A percentile compares a stretch with the other conserved stretches of the same genome.
These are phyloP conservation scores for Pyrochroa serraticornis DNA, from an alignment of 2,888 invertebrate genomes.

Conservation along the genomic window DNA sequence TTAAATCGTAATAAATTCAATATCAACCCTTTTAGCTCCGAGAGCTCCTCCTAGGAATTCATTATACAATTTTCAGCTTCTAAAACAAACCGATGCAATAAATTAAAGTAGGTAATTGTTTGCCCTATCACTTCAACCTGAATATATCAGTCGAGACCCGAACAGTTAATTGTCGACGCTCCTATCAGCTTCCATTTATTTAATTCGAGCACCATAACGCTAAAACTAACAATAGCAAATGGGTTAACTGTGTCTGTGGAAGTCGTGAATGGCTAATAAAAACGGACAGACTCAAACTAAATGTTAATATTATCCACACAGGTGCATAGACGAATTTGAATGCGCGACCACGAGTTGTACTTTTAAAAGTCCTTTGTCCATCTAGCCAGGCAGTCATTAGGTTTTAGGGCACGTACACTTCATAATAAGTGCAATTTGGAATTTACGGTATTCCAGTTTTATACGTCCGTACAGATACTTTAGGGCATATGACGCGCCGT, in stretches of 20 bases:
- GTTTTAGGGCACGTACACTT: slow-evolving; percentile 44
- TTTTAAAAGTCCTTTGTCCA: slow-evolving; percentile 46
- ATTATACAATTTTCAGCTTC: slow-evolving; percentile 46
- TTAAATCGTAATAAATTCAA: slow-evolving; percentile 46
- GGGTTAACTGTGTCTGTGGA: slow-evolving; percentile 18
- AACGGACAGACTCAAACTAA: slow-evolving; percentile 8
- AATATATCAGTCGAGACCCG: slow-evolving; percentile 47
- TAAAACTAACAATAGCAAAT: slow-evolving; percentile 33
- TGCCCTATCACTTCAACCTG: slow-evolving; percentile 47
- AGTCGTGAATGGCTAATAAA: slow-evolving; percentile 27
- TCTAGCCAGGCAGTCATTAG: slow-evolving; percentile 41
- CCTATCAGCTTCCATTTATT: slow-evolving; percentile 37
- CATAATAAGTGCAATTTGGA: slow-evolving; percentile 48
- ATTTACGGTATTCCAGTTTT: slow-evolving; percentile 43
- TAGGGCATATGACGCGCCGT: slow-evolving; percentile 35
- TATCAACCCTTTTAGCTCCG: slow-evolving; percentile 45
- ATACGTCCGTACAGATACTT: slow-evolving; percentile 33
- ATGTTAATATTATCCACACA: slow-evolving; percentile 42
- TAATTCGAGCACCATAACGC: slow-evolving; percentile 31
- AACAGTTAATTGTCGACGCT: slow-evolving; percentile 41
- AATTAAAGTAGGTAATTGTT: slow-evolving; percentile 48
- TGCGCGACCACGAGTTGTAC: slow-evolving; percentile 42
- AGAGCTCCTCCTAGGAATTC: slow-evolving; percentile 44
- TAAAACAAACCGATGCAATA: slow-evolving; percentile 45
- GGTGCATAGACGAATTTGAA: slow-evolving; percentile 46